A percentile compares a stretch with the other conserved stretches of the same genome.
Evolutionary conservation across 1,140 invertebrate species (phyloP).

Genomic region (Drosophila asahinai): DNA sequence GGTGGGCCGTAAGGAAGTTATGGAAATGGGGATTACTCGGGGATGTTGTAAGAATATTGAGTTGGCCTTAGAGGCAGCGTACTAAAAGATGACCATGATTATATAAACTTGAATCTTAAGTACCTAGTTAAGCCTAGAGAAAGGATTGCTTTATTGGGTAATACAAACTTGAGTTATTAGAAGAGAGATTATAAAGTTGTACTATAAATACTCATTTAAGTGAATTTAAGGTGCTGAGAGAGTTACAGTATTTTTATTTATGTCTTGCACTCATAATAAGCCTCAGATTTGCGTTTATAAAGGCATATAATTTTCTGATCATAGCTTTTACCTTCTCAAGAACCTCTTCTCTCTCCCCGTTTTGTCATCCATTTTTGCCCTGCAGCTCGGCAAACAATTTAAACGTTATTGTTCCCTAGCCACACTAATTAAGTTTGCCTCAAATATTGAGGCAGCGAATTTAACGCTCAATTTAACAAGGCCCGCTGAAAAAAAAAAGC

Average conservation of each 20-base stretch:
- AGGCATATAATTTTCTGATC: background rate
- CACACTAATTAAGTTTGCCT: conserved; percentile 61
- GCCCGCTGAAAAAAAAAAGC: background rate
- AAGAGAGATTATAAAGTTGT: too few relatives aligned
- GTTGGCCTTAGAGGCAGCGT: background rate
- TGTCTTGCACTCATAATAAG: background rate
- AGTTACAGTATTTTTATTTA: background rate
- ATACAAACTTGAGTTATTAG: too few relatives aligned
- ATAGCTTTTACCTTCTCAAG: background rate
- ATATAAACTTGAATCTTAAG: conserved; percentile 3
- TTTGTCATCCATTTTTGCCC: background rate
- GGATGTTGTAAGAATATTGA: conserved; percentile 18
- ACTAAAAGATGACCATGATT: background rate
- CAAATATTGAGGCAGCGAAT: conserved; percentile 73
- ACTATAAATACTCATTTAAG: too few relatives aligned
- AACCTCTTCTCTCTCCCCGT: background rate
- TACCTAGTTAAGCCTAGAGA: background rate
- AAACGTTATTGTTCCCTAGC: conserved; percentile 42
- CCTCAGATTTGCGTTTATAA: background rate
- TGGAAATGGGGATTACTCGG: conserved; percentile 22
- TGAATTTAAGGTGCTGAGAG: too few relatives aligned
- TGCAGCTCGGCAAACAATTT: conserved; percentile 31
- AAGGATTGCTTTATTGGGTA: background rate
- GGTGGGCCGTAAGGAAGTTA: conserved; percentile 5
- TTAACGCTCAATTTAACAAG: conserved; percentile 74